Base-by-base conservation (phyloP, 1,140 invertebrate species). In the Lepidurus arcticus region DNA sequence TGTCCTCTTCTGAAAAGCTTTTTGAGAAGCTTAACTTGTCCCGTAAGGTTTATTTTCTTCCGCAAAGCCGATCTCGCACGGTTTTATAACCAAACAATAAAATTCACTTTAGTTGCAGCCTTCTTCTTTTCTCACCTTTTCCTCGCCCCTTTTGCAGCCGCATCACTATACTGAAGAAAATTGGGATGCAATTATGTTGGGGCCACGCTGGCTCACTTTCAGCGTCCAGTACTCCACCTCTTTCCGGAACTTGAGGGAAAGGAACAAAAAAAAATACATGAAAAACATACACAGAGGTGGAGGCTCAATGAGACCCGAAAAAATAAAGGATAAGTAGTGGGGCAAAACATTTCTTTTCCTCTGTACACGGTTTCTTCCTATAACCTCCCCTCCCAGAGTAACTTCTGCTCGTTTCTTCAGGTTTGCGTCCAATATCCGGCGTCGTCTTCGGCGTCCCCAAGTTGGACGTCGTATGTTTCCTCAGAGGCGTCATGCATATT, bases 81-180 rank as follows among this genome's bases (percentile, higher is more conserved):
- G 53, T 16, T 65, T 65, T 65, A 65, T 65, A 65, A 65, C 53
- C 53, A 65, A 65, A 65, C 53, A 65, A 65, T 65, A 65, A 65
- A 65, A 65, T 65, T 65, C 53, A 65, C 53, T 65, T 65, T 65
- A 65, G 53, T 65, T 65, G 53, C 53, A 65, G n/a, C 53, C 53
- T 65, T 65, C n/a, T 65, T 65, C 53, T 65, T 65, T 65, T 65
- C 53, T 65, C 53, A 65, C 53, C 53, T 65, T 65, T 7, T 8
- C 53, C 16, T 11, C 53, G 21, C 53, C 53, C 53, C 13, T 65
- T 7, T 34, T 34, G 16, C 9, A 11, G 53, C 53, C 53, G 53
- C 8, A 65, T 65, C 53, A 65, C 53, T 9, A 65, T 9, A 65
- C 53, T 65, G 13, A 21, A 9, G 53, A 65, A 65, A 65, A 13